These are phyloP conservation scores for Archips crataeganus DNA, from an alignment of 2,888 invertebrate species.

Conservation along the genomic window DNA sequence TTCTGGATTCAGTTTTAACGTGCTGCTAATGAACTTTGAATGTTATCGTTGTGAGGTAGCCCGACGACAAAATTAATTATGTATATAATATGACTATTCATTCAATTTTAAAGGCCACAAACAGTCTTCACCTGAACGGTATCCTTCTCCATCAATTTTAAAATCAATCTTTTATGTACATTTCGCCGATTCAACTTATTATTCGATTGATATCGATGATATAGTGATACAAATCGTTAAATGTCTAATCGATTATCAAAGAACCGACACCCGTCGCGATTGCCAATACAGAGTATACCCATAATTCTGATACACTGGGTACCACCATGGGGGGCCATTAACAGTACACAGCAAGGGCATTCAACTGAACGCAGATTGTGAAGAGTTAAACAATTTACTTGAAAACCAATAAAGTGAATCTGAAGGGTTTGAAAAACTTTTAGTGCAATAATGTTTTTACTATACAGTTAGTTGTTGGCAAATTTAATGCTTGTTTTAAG, in stretches of 20 bases:
- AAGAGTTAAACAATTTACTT: slow-evolving; percentile 17
- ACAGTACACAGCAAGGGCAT: slow-evolving; percentile 21
- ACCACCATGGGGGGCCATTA: slow-evolving; percentile 44
- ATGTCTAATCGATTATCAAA: slow-evolving; percentile 39
- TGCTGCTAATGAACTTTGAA: not conserved
- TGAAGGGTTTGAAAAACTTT: slow-evolving; percentile 7
- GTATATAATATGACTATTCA: no score
- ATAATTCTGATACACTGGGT: slow-evolving; percentile 34
- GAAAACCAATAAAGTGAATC: slow-evolving; percentile 34
- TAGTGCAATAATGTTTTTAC: not conserved
- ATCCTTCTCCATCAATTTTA: not conserved
- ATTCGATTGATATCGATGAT: not conserved
- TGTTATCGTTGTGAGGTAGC: no score
- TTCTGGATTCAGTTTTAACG: not conserved
- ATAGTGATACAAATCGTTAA: slow-evolving; percentile 10
- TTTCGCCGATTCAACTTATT: not conserved
- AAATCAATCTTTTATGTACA: not conserved
- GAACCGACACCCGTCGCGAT: slow-evolving; percentile 35
- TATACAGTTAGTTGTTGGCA: not conserved
- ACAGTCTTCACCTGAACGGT: no score
- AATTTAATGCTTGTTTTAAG: not conserved
- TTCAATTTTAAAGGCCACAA: no score
- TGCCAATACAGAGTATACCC: slow-evolving; percentile 29
- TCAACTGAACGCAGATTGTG: slow-evolving; percentile 27
- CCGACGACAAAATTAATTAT: no score